Evolutionary conservation across 2,888 invertebrate genomes (phyloP).

Genomic region (Papilio gigon): DNA sequence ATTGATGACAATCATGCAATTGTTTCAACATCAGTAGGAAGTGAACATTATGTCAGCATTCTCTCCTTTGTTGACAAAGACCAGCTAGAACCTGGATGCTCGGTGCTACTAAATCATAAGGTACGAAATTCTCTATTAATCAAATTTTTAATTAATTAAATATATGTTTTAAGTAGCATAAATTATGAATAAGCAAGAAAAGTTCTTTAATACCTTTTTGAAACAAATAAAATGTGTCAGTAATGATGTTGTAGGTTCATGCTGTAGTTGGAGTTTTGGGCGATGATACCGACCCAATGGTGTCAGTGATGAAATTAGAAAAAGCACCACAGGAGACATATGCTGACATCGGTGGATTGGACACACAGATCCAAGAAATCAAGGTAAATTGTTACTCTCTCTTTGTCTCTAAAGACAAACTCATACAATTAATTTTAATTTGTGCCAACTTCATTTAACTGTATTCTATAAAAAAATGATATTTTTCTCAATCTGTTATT

Average conservation of each 20-base stretch:
- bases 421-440: no score
- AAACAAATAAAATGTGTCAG: not conserved
- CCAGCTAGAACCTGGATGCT: constrained; percentile 99
- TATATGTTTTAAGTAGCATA: not conserved
- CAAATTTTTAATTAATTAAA: no score
- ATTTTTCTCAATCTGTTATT: not conserved
- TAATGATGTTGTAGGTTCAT: constrained; percentile 86
- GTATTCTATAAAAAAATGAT: no score
- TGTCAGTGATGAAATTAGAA: constrained; percentile 99
- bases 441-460: no score
- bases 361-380: constrained; percentile 93
- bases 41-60: constrained; percentile 99
- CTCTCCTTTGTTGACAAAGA: constrained; percentile 99
- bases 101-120: constrained; percentile 98
- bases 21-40: constrained; percentile 99
- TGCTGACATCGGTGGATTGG: constrained; percentile 98
- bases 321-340: constrained; percentile 99
- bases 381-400: constrained; percentile 66
- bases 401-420: no score
- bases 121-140: constrained; percentile 60
- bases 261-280: constrained; percentile 99
- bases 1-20: constrained; percentile 99
- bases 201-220: no score
- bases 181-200: no score
- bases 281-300: constrained; percentile 99